These are phyloP conservation scores for Hypolimnas misippus DNA, from an alignment of 2,888 invertebrate species.

Conservation along the genomic window DNA sequence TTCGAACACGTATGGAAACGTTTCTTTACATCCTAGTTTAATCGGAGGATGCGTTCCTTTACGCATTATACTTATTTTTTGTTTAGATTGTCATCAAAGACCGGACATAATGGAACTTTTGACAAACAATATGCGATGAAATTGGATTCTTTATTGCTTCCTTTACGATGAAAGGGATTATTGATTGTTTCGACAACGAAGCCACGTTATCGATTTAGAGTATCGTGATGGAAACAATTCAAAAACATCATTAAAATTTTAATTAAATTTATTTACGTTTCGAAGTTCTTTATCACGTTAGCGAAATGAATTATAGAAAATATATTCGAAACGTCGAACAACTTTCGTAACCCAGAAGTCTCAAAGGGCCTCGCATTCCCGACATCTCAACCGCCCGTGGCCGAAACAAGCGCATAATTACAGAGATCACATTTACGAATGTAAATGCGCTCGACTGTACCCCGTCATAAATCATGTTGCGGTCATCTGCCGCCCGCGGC, in stretches of 20 bases:
- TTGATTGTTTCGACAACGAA: constrained; percentile 57
- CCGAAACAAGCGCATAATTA: constrained; percentile 77
- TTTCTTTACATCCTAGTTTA: constrained; percentile 69
- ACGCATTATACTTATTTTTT: constrained; percentile 51
- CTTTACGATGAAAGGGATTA: constrained; percentile 62
- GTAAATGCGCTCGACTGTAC: constrained; percentile 68
- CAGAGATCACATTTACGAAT: constrained; percentile 78
- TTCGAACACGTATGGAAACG: constrained; percentile 63
- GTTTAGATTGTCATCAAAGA: constrained; percentile 66
- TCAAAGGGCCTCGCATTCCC: constrained; percentile 31
- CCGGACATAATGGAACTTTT: constrained; percentile 78
- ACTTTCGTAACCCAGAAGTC: constrained; percentile 64
- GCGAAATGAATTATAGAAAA: constrained; percentile 4
- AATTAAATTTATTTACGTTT: not conserved
- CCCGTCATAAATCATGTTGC: constrained; percentile 76
- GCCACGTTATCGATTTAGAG: constrained; percentile 47
- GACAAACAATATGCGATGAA: constrained; percentile 78
- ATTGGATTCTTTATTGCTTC: constrained; percentile 75
- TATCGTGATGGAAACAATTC: constrained; percentile 1
- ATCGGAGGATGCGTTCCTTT: constrained; percentile 65
- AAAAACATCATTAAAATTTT: not conserved
- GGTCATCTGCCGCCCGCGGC: constrained; percentile 82
- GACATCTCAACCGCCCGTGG: constrained; percentile 57
- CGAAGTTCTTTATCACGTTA: not conserved
- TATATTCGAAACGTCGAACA: constrained; percentile 4